Base-by-base conservation (phyloP, 2,797 vertebrate genomes). In the Cichlasoma orientale region DNA sequence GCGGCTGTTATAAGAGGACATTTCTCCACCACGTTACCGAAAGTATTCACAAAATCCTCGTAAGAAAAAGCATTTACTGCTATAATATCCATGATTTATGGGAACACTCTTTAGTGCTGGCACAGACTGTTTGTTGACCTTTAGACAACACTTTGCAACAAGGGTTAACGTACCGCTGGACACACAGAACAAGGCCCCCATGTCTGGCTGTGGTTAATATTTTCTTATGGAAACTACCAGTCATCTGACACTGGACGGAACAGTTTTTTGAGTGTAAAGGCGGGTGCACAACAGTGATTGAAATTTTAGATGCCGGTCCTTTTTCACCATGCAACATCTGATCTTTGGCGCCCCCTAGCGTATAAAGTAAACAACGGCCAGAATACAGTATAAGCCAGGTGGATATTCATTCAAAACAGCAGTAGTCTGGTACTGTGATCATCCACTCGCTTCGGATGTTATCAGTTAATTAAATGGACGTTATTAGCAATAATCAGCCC, bases 21-120 rank as follows among this genome's bases (percentile, higher is more conserved):
- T 84, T 91, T 96, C 89, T 97, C 97, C 41, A 97, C 91, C 75
- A 96, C 91, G 1, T 97, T 97, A 4, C 96, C 96, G 29, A 97
- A 96, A 87, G 94, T 63, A 27, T 93, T 77, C 79, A 97, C 85
- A 83, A 97, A 97, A 19, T 97, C 95, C 55, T 97, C 94, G 1
- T 94, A 97, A 52, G 90, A 86, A 69, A 97, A 94, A 27, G 91
- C 73, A 72, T 97, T 98, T 50, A 97, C 88, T 8, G 80, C 29
- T 2, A 68, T 41, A 1, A 97, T 92, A 73, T 97, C 95, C 97
- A 97, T 97, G 44, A n/a, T 80, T 4, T 21, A 36, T 25, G 29
- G 25, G 19, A 36, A 70, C 7, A 29, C 52, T 19, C 10, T 74
- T 27, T 13, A 16, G 9, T 21, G 5, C 52, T 11, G 27, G 10